These are phyloP conservation scores for Formica aserva DNA, from an alignment of 2,888 invertebrate species.

Conservation along the genomic window DNA sequence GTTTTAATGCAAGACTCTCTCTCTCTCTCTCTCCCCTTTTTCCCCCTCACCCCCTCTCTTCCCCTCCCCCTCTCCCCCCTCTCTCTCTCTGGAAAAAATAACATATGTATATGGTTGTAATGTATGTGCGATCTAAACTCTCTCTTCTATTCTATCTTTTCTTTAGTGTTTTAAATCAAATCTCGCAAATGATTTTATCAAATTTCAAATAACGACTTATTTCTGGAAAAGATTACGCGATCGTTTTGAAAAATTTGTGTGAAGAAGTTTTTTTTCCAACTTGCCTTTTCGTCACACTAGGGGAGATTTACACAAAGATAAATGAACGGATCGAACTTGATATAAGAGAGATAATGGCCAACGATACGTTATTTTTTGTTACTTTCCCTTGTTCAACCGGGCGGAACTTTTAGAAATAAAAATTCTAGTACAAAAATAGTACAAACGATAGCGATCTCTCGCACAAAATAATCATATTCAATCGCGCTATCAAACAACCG, in stretches of 20 bases:
- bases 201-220: not conserved
- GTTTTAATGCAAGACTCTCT: not conserved
- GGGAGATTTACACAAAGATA: not conserved
- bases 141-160: not conserved
- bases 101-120: too few species aligned
- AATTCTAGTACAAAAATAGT: not conserved
- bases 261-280: not conserved
- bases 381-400: not conserved
- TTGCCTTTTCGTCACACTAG: not conserved
- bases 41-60: too few species aligned
- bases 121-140: not conserved
- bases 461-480: not conserved
- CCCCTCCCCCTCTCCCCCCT: too few species aligned
- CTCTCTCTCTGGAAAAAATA: not conserved
- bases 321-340: slow-evolving; percentile 2
- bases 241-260: not conserved
- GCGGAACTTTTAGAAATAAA: slow-evolving; percentile 22
- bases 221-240: not conserved
- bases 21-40: too few species aligned
- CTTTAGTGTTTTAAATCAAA: not conserved
- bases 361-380: slow-evolving; percentile 13
- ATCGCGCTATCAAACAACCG: not conserved
- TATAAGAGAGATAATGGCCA: not conserved
- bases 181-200: not conserved
- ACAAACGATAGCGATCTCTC: not conserved